Percentiles rank a stretch among this genome's conserved stretches.
These are phyloP conservation scores for Hippoglossus hippoglossus DNA, from an alignment of 2,797 vertebrate species.

Conservation along the genomic window DNA sequence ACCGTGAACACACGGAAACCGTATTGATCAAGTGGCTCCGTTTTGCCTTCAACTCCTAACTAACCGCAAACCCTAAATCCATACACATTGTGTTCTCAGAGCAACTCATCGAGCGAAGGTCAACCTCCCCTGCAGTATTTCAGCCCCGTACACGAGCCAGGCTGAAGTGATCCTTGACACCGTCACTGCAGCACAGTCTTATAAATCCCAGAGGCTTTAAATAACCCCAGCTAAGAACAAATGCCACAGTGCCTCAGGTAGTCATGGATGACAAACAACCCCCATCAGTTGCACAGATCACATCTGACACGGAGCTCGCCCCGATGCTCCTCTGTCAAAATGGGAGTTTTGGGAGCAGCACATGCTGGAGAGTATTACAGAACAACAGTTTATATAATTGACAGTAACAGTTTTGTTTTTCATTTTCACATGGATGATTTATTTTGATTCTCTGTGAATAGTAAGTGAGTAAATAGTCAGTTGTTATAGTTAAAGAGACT, in stretches of 20 bases:
- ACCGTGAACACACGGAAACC: not conserved
- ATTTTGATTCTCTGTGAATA: not conserved
- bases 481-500: too few relatives aligned
- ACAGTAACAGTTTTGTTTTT: not conserved
- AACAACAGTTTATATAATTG: not conserved
- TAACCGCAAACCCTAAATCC: slow-evolving; percentile 13
- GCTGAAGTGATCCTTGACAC: slow-evolving; percentile 77
- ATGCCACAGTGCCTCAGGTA: slow-evolving; percentile 70
- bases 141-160: slow-evolving; percentile 43
- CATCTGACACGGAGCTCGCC: slow-evolving; percentile 64
- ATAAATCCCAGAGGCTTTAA: slow-evolving; percentile 69
- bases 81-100: slow-evolving; percentile 8
- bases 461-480: not conserved
- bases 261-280: slow-evolving; percentile 63
- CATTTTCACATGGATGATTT: not conserved
- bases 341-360: slow-evolving; percentile 48
- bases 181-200: slow-evolving; percentile 49
- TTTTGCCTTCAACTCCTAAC: not conserved
- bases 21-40: slow-evolving; percentile 16
- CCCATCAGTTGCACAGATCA: slow-evolving; percentile 60
- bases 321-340: slow-evolving; percentile 56
- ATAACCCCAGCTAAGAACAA: slow-evolving; percentile 72
- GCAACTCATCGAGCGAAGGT: slow-evolving; percentile 13
- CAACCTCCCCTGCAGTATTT: slow-evolving; percentile 37
- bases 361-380: slow-evolving; percentile 6